phyloP scores from a whole-genome alignment of 2,888 invertebrate species.

The Globia sparganii region DNA sequence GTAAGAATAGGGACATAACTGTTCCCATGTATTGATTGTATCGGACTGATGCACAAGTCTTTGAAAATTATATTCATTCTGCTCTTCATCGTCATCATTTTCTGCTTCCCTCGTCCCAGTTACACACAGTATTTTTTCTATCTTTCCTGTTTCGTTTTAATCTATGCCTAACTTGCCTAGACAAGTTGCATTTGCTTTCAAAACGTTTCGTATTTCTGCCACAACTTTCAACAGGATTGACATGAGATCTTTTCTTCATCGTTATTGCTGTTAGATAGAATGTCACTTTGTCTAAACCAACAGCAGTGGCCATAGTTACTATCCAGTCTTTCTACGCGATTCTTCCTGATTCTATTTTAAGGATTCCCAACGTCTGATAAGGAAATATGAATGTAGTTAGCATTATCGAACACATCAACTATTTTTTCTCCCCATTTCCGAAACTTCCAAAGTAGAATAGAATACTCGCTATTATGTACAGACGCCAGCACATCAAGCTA shows the following conservation, averaged over 20 bases:
- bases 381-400: not conserved
- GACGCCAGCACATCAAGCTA: no score
- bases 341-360: not conserved
- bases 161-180: not conserved
- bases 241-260: not conserved
- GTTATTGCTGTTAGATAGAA: not conserved
- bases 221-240: not conserved
- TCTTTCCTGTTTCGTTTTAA: not conserved
- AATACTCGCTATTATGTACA: no score
- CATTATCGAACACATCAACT: not conserved
- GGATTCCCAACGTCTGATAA: not conserved
- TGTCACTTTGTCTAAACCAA: not conserved
- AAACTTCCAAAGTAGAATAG: not conserved
- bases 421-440: not conserved
- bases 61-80: not conserved
- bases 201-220: not conserved
- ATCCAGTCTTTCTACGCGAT: no score
- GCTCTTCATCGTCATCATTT: not conserved
- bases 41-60: not conserved
- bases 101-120: not conserved
- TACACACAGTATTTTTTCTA: not conserved
- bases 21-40: conserved; percentile 23
- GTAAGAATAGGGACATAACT: conserved; percentile 5
- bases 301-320: no score
- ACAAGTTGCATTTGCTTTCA: not conserved